Conservation (phyloP, 2,797 vertebrate genomes). For the Sebastiscus tertius region DNA sequence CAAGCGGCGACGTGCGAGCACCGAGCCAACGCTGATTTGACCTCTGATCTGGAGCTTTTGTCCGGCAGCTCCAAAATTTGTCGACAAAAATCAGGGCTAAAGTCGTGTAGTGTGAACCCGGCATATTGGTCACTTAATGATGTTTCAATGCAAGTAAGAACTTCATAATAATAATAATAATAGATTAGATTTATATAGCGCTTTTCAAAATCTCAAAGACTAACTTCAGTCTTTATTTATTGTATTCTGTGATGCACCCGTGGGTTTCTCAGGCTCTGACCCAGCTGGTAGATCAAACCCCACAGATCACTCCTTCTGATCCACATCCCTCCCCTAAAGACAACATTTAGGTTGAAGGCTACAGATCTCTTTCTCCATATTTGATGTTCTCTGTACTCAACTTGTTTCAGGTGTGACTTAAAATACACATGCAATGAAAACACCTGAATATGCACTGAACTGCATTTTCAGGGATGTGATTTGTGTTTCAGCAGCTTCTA, state of each 20-base stretch:
- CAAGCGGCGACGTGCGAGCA: no score
- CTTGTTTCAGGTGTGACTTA: neutral
- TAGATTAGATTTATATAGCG: no score
- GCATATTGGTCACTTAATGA: neutral
- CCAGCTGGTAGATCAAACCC: neutral
- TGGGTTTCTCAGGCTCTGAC: neutral
- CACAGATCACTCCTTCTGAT: neutral
- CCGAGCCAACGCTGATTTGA: no score
- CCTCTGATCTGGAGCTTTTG: no score
- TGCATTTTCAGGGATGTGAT: neutral
- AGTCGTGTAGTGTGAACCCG: no score
- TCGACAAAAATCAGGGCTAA: no score
- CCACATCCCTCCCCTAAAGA: no score
- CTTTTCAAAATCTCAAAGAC: no score
- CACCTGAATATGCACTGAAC: neutral
- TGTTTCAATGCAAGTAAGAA: neutral
- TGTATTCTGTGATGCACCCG: neutral
- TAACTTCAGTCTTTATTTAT: no score
- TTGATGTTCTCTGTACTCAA: neutral
- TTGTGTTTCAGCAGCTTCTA: neutral
- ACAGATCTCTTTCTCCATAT: neutral
- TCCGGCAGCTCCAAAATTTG: no score
- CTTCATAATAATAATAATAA: no score
- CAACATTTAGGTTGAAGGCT: no score
- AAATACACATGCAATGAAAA: neutral